These are phyloP conservation scores for Bombus waltoni DNA, from an alignment of 1,140 invertebrate genomes.

Conservation along the genomic window DNA sequence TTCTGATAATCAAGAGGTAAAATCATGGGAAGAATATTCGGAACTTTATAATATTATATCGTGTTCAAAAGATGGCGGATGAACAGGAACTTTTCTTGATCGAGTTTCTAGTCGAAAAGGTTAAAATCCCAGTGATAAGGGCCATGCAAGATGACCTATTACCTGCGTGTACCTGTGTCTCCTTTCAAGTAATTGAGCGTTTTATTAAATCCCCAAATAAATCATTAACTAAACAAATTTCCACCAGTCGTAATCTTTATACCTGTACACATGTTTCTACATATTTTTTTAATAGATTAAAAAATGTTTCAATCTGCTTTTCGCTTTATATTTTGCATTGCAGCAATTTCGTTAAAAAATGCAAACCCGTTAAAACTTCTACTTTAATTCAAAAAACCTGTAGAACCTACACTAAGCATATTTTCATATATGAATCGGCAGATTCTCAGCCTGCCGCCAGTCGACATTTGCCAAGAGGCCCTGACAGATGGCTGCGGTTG, in stretches of 20 bases:
- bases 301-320: too few relatives aligned
- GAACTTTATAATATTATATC: background rate
- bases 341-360: too few relatives aligned
- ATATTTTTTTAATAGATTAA: background rate
- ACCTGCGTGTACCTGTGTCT: conserved; percentile 71
- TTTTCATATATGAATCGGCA: conserved; percentile 38
- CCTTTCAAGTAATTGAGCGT: conserved; percentile 73
- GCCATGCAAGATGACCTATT: conserved; percentile 72
- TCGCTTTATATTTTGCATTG: too few relatives aligned
- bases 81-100: conserved; percentile 76
- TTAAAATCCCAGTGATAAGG: conserved; percentile 74
- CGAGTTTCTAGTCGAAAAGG: conserved; percentile 77
- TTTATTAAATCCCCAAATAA: background rate
- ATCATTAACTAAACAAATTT: background rate
- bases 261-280: background rate
- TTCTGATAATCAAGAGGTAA: background rate
- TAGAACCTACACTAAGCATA: background rate
- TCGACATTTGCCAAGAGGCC: conserved; percentile 78
- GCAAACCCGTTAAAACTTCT: too few relatives aligned
- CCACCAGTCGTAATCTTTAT: too few relatives aligned
- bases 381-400: too few relatives aligned
- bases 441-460: conserved; percentile 74
- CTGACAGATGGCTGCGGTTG: conserved; percentile 67
- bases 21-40: background rate
- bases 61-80: conserved; percentile 48